Conservation (phyloP, 2,888 invertebrate species). For the Platycheirus rosarum region DNA sequence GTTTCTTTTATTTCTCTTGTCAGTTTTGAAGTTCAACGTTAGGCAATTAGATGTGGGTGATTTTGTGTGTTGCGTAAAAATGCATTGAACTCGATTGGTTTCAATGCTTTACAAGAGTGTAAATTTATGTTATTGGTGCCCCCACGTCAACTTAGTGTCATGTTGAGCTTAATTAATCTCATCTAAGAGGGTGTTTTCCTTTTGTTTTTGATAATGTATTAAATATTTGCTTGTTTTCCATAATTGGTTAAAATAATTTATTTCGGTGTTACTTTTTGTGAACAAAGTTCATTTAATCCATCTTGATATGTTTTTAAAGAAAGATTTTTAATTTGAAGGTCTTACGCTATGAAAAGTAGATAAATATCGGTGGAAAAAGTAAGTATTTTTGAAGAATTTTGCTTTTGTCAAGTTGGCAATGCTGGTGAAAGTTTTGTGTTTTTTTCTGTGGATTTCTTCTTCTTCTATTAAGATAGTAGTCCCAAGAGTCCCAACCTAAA, state of each 20-base stretch:
- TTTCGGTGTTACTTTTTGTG: no score
- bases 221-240: constrained; percentile 2
- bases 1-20: constrained; percentile 53
- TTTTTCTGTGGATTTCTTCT: no score
- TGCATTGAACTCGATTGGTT: constrained; percentile 62
- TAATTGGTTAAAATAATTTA: background rate
- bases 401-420: constrained; percentile 4
- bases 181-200: constrained; percentile 4
- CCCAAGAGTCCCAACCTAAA: no score
- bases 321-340: constrained; percentile 16
- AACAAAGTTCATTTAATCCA: no score
- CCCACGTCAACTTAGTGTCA: constrained; percentile 49
- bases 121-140: constrained; percentile 43
- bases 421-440: constrained; percentile 18
- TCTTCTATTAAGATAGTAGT: no score
- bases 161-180: constrained; percentile 23
- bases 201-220: background rate
- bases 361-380: constrained; percentile 17
- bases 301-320: no score
- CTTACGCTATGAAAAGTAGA: no score
- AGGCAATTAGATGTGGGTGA: constrained; percentile 68
- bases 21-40: constrained; percentile 73
- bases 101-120: constrained; percentile 52
- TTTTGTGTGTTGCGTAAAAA: constrained; percentile 65
- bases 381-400: constrained; percentile 6